These are phyloP conservation scores for Parus major DNA, from an alignment of 2,113 vertebrate genomes.

Conservation along the genomic window DNA sequence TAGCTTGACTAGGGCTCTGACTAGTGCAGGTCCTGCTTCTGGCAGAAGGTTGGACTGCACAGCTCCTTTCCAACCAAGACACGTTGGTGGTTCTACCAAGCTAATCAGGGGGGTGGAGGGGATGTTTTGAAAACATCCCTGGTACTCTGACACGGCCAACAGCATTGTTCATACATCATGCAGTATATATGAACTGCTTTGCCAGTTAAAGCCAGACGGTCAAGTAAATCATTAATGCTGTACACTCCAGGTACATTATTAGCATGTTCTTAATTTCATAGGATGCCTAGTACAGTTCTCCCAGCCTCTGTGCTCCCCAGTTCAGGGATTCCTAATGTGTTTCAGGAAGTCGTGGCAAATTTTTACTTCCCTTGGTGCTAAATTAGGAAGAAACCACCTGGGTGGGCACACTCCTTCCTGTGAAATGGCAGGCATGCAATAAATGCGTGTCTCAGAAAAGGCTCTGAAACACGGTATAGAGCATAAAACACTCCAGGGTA, in stretches of 20 bases:
- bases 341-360: neutral
- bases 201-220: neutral
- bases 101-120: neutral
- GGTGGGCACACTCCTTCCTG: neutral
- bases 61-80: neutral
- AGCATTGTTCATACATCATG: neutral
- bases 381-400: neutral
- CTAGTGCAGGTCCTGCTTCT: neutral
- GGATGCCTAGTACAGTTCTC: neutral
- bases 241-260: neutral
- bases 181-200: neutral
- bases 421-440: neutral
- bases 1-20: neutral
- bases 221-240: neutral
- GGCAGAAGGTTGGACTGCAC: neutral
- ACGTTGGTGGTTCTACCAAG: neutral
- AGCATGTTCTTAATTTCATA: neutral
- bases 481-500: accelerated
- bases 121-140: neutral
- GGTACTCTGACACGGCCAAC: neutral
- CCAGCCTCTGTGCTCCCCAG: accelerated
- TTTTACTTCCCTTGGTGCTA: neutral
- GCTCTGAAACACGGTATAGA: neutral
- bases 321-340: neutral
- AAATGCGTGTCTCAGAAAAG: neutral